phyloP scores from a whole-genome alignment of 1,140 invertebrate genomes.

The Bombus superbus region DNA sequence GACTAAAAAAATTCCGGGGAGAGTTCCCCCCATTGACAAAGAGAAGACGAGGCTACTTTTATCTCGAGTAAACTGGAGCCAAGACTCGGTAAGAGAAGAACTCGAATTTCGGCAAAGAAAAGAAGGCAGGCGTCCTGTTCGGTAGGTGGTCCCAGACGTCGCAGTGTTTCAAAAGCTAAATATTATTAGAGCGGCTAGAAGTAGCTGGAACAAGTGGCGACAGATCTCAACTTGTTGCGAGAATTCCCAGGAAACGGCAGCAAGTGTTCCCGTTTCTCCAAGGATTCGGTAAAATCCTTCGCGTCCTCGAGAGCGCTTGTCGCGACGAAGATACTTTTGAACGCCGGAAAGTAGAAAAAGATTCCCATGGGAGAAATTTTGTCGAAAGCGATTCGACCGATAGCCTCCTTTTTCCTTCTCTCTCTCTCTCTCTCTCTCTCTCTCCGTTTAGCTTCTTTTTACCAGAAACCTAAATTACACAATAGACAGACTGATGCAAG shows the following conservation, averaged over 20 bases:
- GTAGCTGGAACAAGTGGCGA: conserved; percentile 53
- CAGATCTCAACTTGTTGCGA: conserved; percentile 39
- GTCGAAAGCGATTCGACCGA: background rate
- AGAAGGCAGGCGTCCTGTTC: background rate
- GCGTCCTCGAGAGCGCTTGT: conserved; percentile 7
- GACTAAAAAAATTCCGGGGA: background rate
- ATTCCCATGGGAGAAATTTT: conserved; percentile 15
- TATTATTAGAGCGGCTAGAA: conserved; percentile 58
- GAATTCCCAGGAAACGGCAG: conserved; percentile 20
- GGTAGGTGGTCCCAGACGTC: conserved; percentile 30
- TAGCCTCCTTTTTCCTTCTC: background rate
- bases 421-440: too few species aligned
- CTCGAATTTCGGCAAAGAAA: background rate
- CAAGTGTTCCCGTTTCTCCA: conserved; percentile 47
- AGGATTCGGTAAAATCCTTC: background rate
- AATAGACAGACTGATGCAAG: background rate
- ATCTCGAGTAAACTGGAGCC: background rate
- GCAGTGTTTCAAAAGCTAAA: conserved; percentile 50
- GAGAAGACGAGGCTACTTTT: background rate
- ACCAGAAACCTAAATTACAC: conserved; percentile 6
- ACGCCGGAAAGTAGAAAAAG: background rate
- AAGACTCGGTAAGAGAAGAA: background rate
- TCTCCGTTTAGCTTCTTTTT: background rate
- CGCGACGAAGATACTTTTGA: conserved; percentile 8
- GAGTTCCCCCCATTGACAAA: background rate